Base-by-base conservation (phyloP, 2,888 invertebrate genomes). In the Limnephilus auricula region DNA sequence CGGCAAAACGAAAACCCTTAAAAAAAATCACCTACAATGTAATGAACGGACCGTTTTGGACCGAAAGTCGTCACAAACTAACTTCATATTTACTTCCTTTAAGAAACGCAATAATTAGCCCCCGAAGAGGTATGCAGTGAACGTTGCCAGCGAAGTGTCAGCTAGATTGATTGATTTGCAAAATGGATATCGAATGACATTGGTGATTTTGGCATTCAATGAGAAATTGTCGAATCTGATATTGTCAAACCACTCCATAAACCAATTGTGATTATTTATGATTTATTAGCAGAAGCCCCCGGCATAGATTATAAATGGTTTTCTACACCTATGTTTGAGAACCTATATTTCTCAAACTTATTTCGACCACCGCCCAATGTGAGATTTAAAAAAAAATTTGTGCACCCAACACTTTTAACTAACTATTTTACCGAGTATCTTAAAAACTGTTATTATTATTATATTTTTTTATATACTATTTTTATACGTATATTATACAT, bases 91-190 rank as follows among this genome's bases (percentile, higher is more conserved):
- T 37, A 85, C 85, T 85, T 85, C 45, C 85, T 40, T 3, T 37
- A n/a, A 0, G 85, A 37, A n/a, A 85, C 85, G 45, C 13, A 25
- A 65, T 65, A 25, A 65, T 65, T 65, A 65, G 25, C 25, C 37
- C 25, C 18, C 30, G 30, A 85, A 37, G 37, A 40, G 5, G 45
- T 85, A 40, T 85, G 45, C 85, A 25, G 85, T 40, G 45, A 15
- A n/a, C 4, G 30, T 40, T 85, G 85, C 85, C 85, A 85, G 40
- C 30, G 13, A 85, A 85, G 30, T n/a, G 85, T 10, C 85, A 85
- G 45, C 85, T 40, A 25, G 9, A 40, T 37, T 85, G 85, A 85
- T 85, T 85, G 85, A 85, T 40, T 85, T 85, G 34, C 3, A 10
- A 40, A 85, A 40, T n/a, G 25, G 25, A 65, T 65, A 85, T 85